phyloP scores from a whole-genome alignment of 2,888 invertebrate species.

The Zonitis immaculata region DNA sequence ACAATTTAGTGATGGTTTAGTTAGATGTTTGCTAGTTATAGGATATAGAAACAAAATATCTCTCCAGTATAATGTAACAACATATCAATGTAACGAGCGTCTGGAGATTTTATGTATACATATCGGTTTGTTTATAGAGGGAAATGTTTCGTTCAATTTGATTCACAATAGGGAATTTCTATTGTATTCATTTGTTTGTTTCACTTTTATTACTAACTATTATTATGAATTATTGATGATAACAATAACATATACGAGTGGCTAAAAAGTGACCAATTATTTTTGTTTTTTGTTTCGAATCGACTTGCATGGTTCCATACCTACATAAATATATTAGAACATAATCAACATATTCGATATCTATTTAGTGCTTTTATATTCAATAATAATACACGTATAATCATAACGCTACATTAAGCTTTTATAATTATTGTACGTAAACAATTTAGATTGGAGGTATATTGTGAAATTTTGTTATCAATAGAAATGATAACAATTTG shows the following conservation, averaged over 20 bases:
- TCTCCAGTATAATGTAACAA: constrained; percentile 13
- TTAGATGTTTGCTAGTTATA: not conserved
- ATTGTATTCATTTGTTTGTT: not conserved
- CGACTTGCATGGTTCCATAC: too few relatives aligned
- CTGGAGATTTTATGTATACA: constrained; percentile 14
- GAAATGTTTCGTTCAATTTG: not conserved
- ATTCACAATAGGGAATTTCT: not conserved
- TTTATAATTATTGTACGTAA: not conserved
- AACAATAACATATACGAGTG: too few relatives aligned
- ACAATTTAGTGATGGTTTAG: not conserved
- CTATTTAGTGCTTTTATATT: too few relatives aligned
- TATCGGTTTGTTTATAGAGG: not conserved
- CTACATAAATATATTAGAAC: too few relatives aligned
- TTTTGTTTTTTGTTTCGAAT: too few relatives aligned
- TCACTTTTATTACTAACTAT: too few relatives aligned
- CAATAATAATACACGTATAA: too few relatives aligned
- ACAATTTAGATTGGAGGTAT: not conserved
- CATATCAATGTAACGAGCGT: constrained; percentile 21
- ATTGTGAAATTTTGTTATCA: too few relatives aligned
- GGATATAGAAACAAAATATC: constrained; percentile 9
- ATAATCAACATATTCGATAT: too few relatives aligned
- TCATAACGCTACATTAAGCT: not conserved
- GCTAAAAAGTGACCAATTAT: too few relatives aligned
- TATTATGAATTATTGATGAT: too few relatives aligned
- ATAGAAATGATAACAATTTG: too few relatives aligned